A percentile compares a stretch with the other conserved stretches of the same genome.
Evolutionary conservation across 2,113 vertebrate genomes (phyloP).

Genomic region (Ovis aries): DNA sequence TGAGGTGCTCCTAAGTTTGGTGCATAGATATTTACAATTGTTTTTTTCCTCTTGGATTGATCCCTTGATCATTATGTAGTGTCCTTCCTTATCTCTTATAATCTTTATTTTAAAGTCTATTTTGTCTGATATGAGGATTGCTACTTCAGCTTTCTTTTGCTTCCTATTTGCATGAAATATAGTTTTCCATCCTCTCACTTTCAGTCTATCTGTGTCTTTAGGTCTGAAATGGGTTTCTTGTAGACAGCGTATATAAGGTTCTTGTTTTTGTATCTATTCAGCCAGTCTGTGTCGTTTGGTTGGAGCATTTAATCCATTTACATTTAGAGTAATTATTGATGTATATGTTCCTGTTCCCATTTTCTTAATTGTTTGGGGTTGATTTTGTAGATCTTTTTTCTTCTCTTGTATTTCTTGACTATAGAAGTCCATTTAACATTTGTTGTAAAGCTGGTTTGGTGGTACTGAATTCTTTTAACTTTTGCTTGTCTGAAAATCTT

Average conservation of each 20-base stretch:
- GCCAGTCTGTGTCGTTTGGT: not conserved
- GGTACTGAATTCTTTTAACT: not conserved
- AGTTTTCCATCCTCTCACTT: not conserved
- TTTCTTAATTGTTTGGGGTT: not conserved
- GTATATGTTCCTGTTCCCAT: not conserved
- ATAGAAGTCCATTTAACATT: rapidly evolving
- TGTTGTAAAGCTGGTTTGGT: not conserved
- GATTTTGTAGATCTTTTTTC: not conserved
- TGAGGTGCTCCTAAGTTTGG: not conserved
- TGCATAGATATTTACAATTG: not conserved
- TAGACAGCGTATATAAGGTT: not conserved
- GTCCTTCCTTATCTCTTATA: not conserved
- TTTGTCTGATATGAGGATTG: not conserved
- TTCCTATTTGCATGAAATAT: not conserved
- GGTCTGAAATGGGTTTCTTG: not conserved
- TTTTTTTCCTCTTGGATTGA: not conserved
- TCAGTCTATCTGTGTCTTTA: not conserved
- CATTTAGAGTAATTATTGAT: not conserved
- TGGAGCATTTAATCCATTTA: not conserved
- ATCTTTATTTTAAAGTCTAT: not conserved
- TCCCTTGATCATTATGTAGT: not conserved
- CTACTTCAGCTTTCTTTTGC: not conserved
- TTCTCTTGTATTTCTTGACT: not conserved
- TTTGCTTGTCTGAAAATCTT: not conserved
- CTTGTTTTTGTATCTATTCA: not conserved